Conservation (phyloP, 2,113 vertebrate species). For the Nanorana parkeri region DNA sequence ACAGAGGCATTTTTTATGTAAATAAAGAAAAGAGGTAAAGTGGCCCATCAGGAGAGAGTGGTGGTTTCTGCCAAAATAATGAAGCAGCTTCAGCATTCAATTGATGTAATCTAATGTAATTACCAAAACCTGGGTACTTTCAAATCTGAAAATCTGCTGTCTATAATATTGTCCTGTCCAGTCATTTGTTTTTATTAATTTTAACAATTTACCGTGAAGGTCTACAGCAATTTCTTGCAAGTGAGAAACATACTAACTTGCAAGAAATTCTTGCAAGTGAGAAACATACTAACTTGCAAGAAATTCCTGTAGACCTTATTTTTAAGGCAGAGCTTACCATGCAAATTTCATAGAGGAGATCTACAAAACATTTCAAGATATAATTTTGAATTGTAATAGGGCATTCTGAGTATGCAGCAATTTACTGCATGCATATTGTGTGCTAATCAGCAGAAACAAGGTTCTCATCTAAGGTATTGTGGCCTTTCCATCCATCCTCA, state of each 20-base stretch:
- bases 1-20: neutral
- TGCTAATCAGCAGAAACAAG: too few species aligned
- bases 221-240: neutral
- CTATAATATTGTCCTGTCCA: neutral
- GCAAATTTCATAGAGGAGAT: too few species aligned
- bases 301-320: neutral
- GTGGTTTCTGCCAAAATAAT: constrained; percentile 1
- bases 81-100: neutral
- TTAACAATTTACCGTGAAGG: neutral
- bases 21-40: too few species aligned
- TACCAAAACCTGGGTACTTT: constrained; percentile 2
- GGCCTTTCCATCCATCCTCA: too few species aligned
- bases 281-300: too few species aligned
- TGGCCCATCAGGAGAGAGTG: neutral
- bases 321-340: too few species aligned
- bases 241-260: too few species aligned
- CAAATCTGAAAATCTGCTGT: neutral
- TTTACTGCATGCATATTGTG: too few species aligned
- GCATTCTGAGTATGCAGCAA: too few species aligned
- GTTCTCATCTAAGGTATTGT: too few species aligned
- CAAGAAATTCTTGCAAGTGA: neutral
- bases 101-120: constrained; percentile 21
- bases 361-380: too few species aligned
- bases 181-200: constrained; percentile 16
- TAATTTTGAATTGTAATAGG: too few species aligned